Evolutionary conservation across 2,797 vertebrate species (phyloP).

Genomic region (Saxicola maurus): DNA sequence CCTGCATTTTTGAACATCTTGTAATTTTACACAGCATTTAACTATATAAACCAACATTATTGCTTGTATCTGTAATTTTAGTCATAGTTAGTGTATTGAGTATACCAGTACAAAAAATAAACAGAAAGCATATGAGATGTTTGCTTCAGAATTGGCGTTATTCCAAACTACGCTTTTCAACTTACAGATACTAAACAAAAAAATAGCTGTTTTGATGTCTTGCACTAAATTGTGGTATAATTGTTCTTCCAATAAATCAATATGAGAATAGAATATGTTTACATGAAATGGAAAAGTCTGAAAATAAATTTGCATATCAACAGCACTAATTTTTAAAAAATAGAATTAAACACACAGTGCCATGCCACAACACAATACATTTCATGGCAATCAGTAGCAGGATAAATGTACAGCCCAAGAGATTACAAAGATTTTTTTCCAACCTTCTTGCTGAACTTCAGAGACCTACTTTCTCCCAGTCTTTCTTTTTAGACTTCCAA

Average conservation of each 20-base stretch:
- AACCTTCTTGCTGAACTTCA: not conserved
- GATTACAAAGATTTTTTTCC: not conserved
- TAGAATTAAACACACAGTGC: not conserved
- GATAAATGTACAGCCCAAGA: not conserved
- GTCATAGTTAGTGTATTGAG: not conserved
- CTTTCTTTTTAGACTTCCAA: not conserved
- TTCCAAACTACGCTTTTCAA: not conserved
- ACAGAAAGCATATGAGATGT: not conserved
- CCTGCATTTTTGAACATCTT: not conserved
- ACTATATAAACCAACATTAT: not conserved
- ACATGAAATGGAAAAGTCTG: not conserved
- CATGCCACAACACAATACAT: not conserved
- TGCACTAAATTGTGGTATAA: not conserved
- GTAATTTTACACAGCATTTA: not conserved
- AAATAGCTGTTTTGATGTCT: not conserved
- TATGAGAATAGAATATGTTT: not conserved
- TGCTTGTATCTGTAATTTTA: not conserved
- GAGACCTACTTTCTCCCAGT: not conserved
- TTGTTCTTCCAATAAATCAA: not conserved
- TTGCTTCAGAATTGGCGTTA: not conserved
- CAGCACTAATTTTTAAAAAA: not conserved
- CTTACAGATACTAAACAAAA: not conserved
- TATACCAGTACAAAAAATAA: not conserved
- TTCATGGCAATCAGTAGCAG: not conserved
- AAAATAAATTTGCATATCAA: not conserved